Evolutionary conservation across 1,140 invertebrate genomes (phyloP).

Genomic region (Camponotus pennsylvanicus): DNA sequence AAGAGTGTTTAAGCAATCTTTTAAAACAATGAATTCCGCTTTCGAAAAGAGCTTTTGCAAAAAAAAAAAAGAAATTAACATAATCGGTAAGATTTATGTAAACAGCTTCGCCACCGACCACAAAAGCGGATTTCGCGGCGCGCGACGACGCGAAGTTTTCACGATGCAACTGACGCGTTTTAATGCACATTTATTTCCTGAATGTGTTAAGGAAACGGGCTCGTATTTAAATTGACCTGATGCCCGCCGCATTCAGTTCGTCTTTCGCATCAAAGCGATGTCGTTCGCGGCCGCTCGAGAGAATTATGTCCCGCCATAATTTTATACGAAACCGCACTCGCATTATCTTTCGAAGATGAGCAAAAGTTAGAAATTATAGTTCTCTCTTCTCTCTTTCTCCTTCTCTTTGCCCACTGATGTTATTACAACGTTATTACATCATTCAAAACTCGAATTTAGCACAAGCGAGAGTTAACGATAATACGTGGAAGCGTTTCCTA

Average conservation of each 20-base stretch:
- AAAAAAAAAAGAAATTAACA: conserved; percentile 31
- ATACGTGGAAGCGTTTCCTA: conserved; percentile 41
- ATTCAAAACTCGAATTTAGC: conserved; percentile 24
- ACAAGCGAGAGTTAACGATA: conserved; percentile 44
- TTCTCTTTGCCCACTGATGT: background rate
- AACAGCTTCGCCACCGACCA: background rate
- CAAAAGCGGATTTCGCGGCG: background rate
- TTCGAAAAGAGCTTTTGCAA: background rate
- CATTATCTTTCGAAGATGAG: conserved; percentile 33
- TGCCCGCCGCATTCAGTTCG: background rate
- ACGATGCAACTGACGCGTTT: background rate
- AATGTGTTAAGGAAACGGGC: conserved; percentile 62
- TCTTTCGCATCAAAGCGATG: background rate
- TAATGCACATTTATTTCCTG: conserved; percentile 8
- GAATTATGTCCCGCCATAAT: conserved; percentile 35
- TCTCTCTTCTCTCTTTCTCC: background rate
- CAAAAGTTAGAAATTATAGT: conserved; percentile 28
- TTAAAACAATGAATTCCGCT: conserved; percentile 2
- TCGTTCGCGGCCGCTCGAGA: conserved; percentile 28
- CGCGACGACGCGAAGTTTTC: background rate
- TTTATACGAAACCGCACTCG: conserved; percentile 57
- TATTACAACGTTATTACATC: conserved; percentile 38
- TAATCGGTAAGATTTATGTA: conserved; percentile 50
- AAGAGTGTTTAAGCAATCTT: background rate
- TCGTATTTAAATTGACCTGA: conserved; percentile 59